Base-by-base conservation (phyloP, 2,888 invertebrate genomes). In the Leucophenga maculata region DNA sequence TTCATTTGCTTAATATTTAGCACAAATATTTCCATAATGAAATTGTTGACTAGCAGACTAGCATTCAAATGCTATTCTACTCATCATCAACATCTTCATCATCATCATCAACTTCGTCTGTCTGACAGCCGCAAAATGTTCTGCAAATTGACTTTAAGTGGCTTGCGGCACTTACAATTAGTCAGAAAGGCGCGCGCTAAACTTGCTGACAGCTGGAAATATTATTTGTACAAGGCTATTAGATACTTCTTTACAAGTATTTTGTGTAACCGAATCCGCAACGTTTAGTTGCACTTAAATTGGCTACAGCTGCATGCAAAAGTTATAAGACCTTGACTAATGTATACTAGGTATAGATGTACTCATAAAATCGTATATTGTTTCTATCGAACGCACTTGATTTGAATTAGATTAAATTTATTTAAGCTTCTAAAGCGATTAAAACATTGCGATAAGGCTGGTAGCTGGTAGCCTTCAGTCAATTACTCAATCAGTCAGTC, bases 361-460 rank as follows among this genome's bases (percentile, higher is more conserved):
- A 32, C 8, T 32, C 32, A 3, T 8, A 32, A 32, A 32, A 8
- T 8, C 32, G n/a, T n/a, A 32, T 32, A 6, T 32, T 3, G 32
- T 8, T 32, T 11, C 39, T 6, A 39, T 22, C 55, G 8, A 22
- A 55, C 26, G 55, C 20, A 22, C 26, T 55, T 26, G 22, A 55
- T 55, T 55, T 20, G 55, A 22, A 55, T 55, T 3, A 6, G 55
- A 55, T 55, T 20, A 20, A 11, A 55, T 55, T 55, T 26, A 14
- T 26, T 22, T 55, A 16, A 52, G 16, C 16, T 2, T 16, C 6
- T 52, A 16, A 52, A 52, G 8, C 39, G 26, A 22, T 20, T 13
- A 20, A 9, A 55, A 22, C 26, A 22, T 60, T 72, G 71, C 71
- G 77, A n/a, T n/a, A n/a, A n/a, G n/a, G n/a, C n/a, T n/a, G n/a